A percentile compares a stretch with the other conserved stretches of the same genome.
phyloP scores from a whole-genome alignment of 2,888 invertebrate species.

The Emesis furor region DNA sequence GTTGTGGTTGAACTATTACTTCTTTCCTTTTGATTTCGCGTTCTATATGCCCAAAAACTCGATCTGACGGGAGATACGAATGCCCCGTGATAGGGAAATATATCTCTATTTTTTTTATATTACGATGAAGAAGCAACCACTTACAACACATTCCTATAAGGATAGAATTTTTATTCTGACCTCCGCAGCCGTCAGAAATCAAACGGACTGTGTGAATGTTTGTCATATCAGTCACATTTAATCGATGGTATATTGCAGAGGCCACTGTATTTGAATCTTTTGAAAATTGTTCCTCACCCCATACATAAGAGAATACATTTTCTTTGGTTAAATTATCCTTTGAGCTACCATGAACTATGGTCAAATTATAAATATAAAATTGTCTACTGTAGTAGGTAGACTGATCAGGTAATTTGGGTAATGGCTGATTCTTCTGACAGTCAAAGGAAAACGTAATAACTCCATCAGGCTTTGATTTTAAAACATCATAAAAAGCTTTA shows the following conservation, averaged over 20 bases:
- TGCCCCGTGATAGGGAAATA: conserved; percentile 31
- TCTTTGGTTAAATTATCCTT: conserved; percentile 58
- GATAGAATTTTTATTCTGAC: conserved; percentile 47
- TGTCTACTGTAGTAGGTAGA: conserved; percentile 73
- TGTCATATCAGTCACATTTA: conserved; percentile 39
- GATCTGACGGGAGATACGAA: conserved; percentile 28
- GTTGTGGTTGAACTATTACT: conserved; percentile 25
- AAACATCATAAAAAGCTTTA: conserved; percentile 7
- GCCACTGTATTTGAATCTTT: conserved; percentile 75
- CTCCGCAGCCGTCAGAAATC: conserved; percentile 41
- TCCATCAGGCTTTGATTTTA: conserved; percentile 32
- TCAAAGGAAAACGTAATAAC: conserved; percentile 67
- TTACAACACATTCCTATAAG: conserved; percentile 28
- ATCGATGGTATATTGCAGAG: conserved; percentile 67
- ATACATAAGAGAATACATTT: conserved; percentile 69
- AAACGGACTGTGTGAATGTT: conserved; percentile 25
- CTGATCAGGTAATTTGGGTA: conserved; percentile 73
- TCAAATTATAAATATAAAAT: conserved; percentile 75
- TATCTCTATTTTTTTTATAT: conserved; percentile 28
- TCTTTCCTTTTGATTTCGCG: conserved; percentile 14
- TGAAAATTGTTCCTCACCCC: conserved; percentile 71
- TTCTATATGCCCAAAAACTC: conserved; percentile 25
- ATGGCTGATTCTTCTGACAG: conserved; percentile 60
- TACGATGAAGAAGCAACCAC: conserved; percentile 21
- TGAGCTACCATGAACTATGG: conserved; percentile 60